Base-by-base conservation (phyloP, 2,888 invertebrate species). In the Byasa hedistus region DNA sequence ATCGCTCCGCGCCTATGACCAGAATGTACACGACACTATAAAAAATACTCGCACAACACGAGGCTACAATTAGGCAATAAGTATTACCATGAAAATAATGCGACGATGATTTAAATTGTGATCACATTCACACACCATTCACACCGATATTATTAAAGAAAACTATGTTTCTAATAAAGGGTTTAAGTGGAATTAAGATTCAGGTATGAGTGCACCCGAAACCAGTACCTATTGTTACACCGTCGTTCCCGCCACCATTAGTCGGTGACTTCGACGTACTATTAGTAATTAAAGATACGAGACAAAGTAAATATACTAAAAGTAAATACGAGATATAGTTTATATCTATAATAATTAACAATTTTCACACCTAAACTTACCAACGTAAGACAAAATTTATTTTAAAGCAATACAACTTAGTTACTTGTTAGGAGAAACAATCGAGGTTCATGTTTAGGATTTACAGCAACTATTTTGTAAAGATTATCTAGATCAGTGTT, bases 401-500 rank as follows among this genome's bases (percentile, higher is more conserved):
- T 79, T 77, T 80, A 83, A 86, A 82, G 78, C 73, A 83, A 82
- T 79, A 73, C 75, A 79, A 80, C 76, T 72, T 78, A 79, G 73
- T 75, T 75, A 73, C 73, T 78, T 78, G 75, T 79, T 75, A 73
- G 75, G 77, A 76, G 74, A 85, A 84, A 84, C 79, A 79, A 82
- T 81, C 74, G 84, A 80, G 78, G 81, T 79, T 80, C 82, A 80
- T 80, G 82, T 80, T 71, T 82, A 87, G 81, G 86, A 86, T 80
- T 79, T 85, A 89, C 81, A 88, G 88, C 84, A 85, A 88, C 87
- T 90, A 87, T 89, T 89, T 86, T 78, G 82, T 89, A 85, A 82
- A 88, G 76, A 84, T 88, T 85, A 86, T 80, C 87, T 90, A 89
- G 81, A 75, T 83, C 79, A 80, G 79, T 80, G 82, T 81, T 83